phyloP scores from a whole-genome alignment of 2,113 vertebrate genomes.

The Nymphicus hollandicus region DNA sequence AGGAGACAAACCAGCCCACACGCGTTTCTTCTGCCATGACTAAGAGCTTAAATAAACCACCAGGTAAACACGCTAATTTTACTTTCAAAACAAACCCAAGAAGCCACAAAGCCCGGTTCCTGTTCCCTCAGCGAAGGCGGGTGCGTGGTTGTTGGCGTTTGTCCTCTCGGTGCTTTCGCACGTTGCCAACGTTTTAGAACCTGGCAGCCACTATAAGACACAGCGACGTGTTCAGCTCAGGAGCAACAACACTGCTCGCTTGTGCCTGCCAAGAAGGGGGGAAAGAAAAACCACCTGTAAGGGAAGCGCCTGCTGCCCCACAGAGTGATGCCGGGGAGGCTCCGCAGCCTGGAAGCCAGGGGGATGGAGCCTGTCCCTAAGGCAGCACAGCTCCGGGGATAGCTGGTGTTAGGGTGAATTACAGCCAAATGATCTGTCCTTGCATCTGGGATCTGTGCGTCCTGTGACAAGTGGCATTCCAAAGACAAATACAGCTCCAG shows the following conservation, averaged over 20 bases:
- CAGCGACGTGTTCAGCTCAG: neutral
- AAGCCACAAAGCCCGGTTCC: neutral
- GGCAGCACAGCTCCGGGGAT: neutral
- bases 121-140: neutral
- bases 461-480: neutral
- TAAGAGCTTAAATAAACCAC: neutral
- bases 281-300: neutral
- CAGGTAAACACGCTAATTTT: neutral
- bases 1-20: neutral
- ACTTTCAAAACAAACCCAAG: constrained; percentile 6
- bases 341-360: accelerated
- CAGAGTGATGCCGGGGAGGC: neutral
- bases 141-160: neutral
- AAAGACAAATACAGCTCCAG: neutral
- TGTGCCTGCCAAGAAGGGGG: neutral
- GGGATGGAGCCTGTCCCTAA: neutral
- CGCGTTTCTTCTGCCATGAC: neutral
- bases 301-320: neutral
- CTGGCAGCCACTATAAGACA: neutral
- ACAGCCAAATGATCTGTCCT: neutral
- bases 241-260: neutral
- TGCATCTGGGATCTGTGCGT: neutral
- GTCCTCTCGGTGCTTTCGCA: neutral
- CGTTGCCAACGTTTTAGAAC: neutral
- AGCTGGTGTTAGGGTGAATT: neutral